Evolutionary conservation across 1,140 invertebrate species (phyloP).

Genomic region (Drosophila lacteicornis): DNA sequence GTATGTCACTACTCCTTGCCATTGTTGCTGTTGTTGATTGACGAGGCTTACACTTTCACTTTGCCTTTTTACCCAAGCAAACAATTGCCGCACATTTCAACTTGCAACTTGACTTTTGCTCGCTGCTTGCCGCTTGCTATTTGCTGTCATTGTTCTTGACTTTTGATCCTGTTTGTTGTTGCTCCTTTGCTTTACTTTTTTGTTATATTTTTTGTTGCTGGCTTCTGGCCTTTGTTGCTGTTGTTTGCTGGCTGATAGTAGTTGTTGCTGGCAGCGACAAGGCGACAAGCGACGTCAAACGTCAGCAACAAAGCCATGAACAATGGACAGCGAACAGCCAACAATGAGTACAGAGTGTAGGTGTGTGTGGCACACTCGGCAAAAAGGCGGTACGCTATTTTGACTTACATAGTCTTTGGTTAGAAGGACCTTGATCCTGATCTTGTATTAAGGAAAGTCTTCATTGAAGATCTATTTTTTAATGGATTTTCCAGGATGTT

Average conservation of each 20-base stretch:
- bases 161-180: conserved; percentile 61
- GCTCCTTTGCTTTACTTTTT: background rate
- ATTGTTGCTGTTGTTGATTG: conserved; percentile 29
- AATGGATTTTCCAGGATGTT: too few relatives aligned
- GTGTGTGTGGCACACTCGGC: background rate
- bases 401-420: too few relatives aligned
- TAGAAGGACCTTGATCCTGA: too few relatives aligned
- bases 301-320: conserved; percentile 74
- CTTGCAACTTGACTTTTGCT: conserved; percentile 81
- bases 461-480: too few relatives aligned
- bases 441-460: too few relatives aligned
- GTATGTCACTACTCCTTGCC: background rate
- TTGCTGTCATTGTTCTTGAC: conserved; percentile 80
- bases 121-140: conserved; percentile 47
- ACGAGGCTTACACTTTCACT: conserved; percentile 53
- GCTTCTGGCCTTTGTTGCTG: background rate
- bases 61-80: conserved; percentile 33
- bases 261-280: conserved; percentile 72
- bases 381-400: too few relatives aligned
- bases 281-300: conserved; percentile 77
- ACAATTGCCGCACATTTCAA: conserved; percentile 79
- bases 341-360: conserved; percentile 42
- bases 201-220: conserved; percentile 2
- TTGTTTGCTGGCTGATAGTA: conserved; percentile 11
- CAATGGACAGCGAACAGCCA: conserved; percentile 50